Percentiles rank a stretch among this genome's conserved stretches.
phyloP scores from a whole-genome alignment of 2,888 invertebrate genomes.

The Molanna angustata region DNA sequence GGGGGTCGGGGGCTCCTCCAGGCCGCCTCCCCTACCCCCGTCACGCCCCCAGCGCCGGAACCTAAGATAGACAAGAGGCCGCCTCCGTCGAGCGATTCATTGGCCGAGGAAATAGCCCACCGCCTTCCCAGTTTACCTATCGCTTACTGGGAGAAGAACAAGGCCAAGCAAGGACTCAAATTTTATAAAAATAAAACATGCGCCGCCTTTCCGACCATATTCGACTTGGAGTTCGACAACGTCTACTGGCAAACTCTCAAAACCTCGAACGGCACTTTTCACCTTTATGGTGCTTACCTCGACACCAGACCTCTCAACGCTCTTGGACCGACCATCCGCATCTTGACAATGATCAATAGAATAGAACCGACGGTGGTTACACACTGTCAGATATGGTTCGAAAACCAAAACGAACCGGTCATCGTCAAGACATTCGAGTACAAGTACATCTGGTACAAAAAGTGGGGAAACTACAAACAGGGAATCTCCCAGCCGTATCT shows the following conservation, averaged over 20 bases:
- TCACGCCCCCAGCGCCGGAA: slow-evolving; percentile 16
- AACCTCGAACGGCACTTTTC: slow-evolving; percentile 83
- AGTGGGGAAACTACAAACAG: slow-evolving; percentile 93
- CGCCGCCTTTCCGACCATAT: slow-evolving; percentile 83
- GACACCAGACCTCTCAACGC: slow-evolving; percentile 75
- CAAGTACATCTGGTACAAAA: slow-evolving; percentile 91
- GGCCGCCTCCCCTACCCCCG: slow-evolving; percentile 16
- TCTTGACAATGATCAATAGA: slow-evolving; percentile 86
- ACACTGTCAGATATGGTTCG: slow-evolving; percentile 89
- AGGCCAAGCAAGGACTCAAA: slow-evolving; percentile 67
- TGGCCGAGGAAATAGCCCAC: slow-evolving; percentile 74
- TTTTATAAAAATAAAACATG: slow-evolving; percentile 67
- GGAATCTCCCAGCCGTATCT: slow-evolving; percentile 89
- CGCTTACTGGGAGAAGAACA: slow-evolving; percentile 80
- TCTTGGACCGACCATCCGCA: slow-evolving; percentile 79
- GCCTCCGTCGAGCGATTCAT: slow-evolving; percentile 63
- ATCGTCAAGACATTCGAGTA: slow-evolving; percentile 82
- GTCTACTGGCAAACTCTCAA: slow-evolving; percentile 88
- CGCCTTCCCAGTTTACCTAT: slow-evolving; percentile 82
- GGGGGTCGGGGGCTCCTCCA: slow-evolving; percentile 27
- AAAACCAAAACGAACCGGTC: slow-evolving; percentile 76
- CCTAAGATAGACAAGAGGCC: slow-evolving; percentile 27
- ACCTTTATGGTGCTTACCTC: slow-evolving; percentile 86
- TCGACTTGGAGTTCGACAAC: slow-evolving; percentile 90
- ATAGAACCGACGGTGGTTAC: slow-evolving; percentile 81